phyloP scores from a whole-genome alignment of 2,797 vertebrate genomes.

The Ptychadena robeensis region DNA sequence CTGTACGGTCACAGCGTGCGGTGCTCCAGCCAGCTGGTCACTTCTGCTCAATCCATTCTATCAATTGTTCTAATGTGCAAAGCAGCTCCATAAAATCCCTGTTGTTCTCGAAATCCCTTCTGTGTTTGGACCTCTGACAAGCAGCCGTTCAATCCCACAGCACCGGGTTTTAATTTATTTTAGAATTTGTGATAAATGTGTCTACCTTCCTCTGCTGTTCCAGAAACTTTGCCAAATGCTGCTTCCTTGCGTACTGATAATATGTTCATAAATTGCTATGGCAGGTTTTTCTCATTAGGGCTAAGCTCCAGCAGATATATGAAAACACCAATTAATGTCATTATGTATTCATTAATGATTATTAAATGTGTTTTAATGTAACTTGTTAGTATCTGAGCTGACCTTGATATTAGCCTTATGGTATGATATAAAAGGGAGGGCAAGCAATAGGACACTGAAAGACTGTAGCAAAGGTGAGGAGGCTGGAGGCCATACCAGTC shows the following conservation, averaged over 20 bases:
- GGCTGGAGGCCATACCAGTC: too few species aligned
- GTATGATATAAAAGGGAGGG: too few species aligned
- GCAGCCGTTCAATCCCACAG: neutral
- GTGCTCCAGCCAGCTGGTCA: slow-evolving; percentile 46
- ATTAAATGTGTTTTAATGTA: too few species aligned
- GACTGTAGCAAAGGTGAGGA: too few species aligned
- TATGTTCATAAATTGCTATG: neutral
- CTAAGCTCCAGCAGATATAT: too few species aligned
- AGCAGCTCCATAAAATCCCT: slow-evolving; percentile 38
- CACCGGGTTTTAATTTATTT: slow-evolving; percentile 20
- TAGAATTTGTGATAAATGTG: slow-evolving; percentile 23
- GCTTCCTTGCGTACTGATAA: slow-evolving; percentile 18
- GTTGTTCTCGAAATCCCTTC: slow-evolving; percentile 50
- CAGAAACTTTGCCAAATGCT: neutral
- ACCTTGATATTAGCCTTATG: too few species aligned
- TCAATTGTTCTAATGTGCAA: slow-evolving; percentile 57
- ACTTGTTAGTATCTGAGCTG: too few species aligned
- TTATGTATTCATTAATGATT: too few species aligned
- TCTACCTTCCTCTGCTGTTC: slow-evolving; percentile 15
- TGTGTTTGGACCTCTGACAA: slow-evolving; percentile 56
- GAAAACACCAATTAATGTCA: too few species aligned
- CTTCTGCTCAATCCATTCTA: slow-evolving; percentile 20
- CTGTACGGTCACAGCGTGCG: neutral
- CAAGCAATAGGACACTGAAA: too few species aligned
- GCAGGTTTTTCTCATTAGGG: neutral